Percentiles rank a stretch among this genome's conserved stretches.
phyloP scores from a whole-genome alignment of 1,140 invertebrate species.

The Saxidomus purpurata region DNA sequence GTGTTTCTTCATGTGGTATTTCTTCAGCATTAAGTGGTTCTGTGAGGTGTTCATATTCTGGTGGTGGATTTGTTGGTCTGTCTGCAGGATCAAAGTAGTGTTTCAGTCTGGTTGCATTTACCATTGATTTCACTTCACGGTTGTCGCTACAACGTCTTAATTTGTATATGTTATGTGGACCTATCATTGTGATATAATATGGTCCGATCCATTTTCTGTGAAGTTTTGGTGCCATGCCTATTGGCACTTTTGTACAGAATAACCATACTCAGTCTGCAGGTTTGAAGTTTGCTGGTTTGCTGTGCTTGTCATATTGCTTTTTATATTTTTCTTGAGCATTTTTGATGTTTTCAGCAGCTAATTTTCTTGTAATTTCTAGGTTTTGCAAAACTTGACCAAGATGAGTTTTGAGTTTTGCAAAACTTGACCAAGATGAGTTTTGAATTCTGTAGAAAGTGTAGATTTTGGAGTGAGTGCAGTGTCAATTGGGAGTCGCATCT shows the following conservation, averaged over 20 bases:
- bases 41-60: neutral
- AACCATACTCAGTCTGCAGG: neutral
- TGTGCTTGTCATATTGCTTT: neutral
- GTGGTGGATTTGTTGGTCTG: conserved; percentile 16
- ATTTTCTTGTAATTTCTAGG: neutral
- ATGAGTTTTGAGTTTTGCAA: too few species aligned
- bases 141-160: neutral
- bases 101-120: conserved; percentile 9
- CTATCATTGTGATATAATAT: conserved; percentile 7
- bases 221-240: conserved; percentile 3
- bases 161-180: neutral
- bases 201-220: conserved; percentile 1
- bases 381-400: neutral
- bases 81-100: neutral
- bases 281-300: neutral
- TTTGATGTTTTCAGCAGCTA: neutral
- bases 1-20: too few species aligned
- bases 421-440: too few species aligned
- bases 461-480: neutral
- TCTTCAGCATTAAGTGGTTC: neutral
- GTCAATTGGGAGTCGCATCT: neutral
- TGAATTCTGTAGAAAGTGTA: neutral
- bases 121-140: neutral
- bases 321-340: conserved; percentile 10
- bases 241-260: neutral